A percentile compares a stretch with the other conserved stretches of the same genome.
These are phyloP conservation scores for Sebastes fasciatus DNA, from an alignment of 2,113 vertebrate genomes.

Conservation along the genomic window DNA sequence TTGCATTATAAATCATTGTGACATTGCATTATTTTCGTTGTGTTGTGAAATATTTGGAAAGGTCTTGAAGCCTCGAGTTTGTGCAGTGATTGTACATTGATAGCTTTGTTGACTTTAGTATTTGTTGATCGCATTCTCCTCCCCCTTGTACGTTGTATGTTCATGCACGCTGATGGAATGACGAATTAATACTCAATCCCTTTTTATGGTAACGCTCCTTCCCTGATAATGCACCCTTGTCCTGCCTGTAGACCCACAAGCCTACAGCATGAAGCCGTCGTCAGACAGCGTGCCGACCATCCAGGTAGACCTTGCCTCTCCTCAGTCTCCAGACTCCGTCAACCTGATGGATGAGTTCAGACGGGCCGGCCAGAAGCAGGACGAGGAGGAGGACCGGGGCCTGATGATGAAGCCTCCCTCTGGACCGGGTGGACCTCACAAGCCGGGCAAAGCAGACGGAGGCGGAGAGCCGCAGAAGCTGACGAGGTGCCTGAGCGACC, in stretches of 20 bases:
- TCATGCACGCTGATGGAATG: conserved; percentile 42
- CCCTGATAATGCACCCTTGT: neutral
- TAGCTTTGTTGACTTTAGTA: conserved; percentile 12
- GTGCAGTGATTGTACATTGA: conserved; percentile 18
- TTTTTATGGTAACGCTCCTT: neutral
- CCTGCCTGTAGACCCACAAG: conserved; percentile 86
- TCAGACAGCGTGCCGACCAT: conserved; percentile 87
- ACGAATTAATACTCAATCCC: neutral
- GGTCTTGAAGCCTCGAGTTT: conserved; percentile 21
- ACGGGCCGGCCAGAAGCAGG: conserved; percentile 43
- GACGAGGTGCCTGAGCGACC: conserved; percentile 94
- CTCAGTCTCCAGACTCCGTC: conserved; percentile 90
- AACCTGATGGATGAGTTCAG: conserved; percentile 88
- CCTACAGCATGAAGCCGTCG: conserved; percentile 86
- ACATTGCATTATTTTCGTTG: conserved; percentile 20
- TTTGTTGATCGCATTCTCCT: conserved; percentile 3
- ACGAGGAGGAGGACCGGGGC: conserved; percentile 82
- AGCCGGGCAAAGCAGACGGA: conserved; percentile 78
- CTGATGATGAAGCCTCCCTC: conserved; percentile 87
- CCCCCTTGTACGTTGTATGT: neutral
- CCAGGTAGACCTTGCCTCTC: conserved; percentile 94
- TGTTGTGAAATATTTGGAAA: conserved; percentile 7
- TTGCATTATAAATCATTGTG: neutral
- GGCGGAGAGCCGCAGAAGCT: conserved; percentile 89
- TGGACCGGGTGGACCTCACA: conserved; percentile 55